These are phyloP conservation scores for Ectemnius lituratus DNA, from an alignment of 2,888 invertebrate species.

Conservation along the genomic window DNA sequence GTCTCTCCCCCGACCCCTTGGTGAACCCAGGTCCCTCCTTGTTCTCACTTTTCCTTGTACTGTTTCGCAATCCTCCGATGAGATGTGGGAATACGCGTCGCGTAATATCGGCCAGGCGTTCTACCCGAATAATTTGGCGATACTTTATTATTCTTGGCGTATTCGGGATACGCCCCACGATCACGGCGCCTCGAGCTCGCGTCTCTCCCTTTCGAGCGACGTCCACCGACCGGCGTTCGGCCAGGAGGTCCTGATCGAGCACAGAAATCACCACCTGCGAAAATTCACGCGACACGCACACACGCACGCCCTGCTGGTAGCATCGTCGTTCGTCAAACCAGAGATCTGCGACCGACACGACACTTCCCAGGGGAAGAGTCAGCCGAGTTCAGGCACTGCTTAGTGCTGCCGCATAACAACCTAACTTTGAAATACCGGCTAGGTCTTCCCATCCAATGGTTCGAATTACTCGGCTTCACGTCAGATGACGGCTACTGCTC, in stretches of 20 bases:
- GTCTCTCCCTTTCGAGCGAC: conserved; percentile 40
- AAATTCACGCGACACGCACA: conserved; percentile 61
- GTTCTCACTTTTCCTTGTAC: conserved; percentile 26
- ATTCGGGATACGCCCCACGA: conserved; percentile 69
- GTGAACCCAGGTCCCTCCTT: not conserved
- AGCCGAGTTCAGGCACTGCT: conserved; percentile 13
- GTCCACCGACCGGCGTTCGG: conserved; percentile 42
- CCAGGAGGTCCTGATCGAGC: conserved; percentile 34
- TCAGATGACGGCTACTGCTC: not conserved
- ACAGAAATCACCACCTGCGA: conserved; percentile 68
- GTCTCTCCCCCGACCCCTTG: conserved; percentile 2
- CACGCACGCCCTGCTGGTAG: conserved; percentile 42
- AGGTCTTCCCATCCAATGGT: not conserved
- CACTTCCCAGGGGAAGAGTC: conserved; percentile 41
- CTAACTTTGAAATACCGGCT: conserved; percentile 15
- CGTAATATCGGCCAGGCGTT: conserved; percentile 34
- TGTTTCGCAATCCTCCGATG: conserved; percentile 46
- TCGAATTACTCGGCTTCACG: conserved; percentile 9
- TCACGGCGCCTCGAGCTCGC: conserved; percentile 48
- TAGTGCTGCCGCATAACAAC: conserved; percentile 22
- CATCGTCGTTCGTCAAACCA: conserved; percentile 62
- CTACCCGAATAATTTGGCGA: conserved; percentile 14
- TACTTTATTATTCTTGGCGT: conserved; percentile 38
- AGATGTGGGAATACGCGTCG: conserved; percentile 43
- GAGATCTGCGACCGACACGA: conserved; percentile 55